Evolutionary conservation across 1,140 invertebrate species (phyloP).

Genomic region (Orchestia grillus): DNA sequence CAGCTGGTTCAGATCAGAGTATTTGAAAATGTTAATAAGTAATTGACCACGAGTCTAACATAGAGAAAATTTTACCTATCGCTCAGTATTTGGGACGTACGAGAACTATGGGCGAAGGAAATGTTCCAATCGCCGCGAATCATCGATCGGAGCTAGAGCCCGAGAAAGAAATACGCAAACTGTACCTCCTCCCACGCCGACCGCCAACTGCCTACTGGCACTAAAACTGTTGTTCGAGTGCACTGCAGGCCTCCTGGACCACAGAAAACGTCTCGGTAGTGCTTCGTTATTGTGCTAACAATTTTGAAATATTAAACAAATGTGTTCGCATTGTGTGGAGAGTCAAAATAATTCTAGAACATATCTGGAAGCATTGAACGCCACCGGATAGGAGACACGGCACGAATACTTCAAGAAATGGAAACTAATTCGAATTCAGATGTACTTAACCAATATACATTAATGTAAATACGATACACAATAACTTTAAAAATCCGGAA

Average conservation of each 20-base stretch:
- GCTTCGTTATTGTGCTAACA: background rate
- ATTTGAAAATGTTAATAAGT: background rate
- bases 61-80: background rate
- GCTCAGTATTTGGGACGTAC: background rate
- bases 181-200: background rate
- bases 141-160: background rate
- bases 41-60: background rate
- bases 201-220: background rate
- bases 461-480: no score
- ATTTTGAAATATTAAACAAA: background rate
- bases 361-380: no score
- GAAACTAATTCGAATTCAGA: no score
- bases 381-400: no score
- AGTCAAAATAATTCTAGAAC: background rate
- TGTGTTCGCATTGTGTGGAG: background rate
- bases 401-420: no score
- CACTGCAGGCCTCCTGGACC: background rate
- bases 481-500: no score
- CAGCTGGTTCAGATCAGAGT: background rate
- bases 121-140: background rate
- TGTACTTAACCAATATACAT: no score
- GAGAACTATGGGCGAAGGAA: background rate
- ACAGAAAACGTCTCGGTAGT: background rate
- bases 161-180: background rate
- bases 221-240: background rate